phyloP scores from a whole-genome alignment of 2,113 vertebrate species.

The Bagarius yarrelli region DNA sequence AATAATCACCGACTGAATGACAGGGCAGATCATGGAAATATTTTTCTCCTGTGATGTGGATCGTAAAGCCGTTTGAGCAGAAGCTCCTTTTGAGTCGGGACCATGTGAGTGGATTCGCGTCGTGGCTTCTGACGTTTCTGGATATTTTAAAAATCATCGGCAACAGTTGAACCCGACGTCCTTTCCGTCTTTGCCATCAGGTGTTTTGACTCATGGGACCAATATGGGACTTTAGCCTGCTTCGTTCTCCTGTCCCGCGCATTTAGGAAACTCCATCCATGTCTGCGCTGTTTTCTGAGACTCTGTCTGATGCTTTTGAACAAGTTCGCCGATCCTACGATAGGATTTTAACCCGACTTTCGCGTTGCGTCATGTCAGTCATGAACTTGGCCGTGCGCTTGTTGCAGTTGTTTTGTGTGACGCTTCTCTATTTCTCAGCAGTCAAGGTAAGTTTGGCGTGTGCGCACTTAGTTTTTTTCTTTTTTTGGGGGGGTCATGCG shows the following conservation, averaged over 20 bases:
- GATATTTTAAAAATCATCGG: constrained; percentile 72
- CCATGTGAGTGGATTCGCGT: constrained; percentile 69
- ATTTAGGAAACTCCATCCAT: constrained; percentile 60
- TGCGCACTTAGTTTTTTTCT: neutral
- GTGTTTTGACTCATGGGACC: constrained; percentile 59
- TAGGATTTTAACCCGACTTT: constrained; percentile 63
- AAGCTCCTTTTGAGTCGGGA: constrained; percentile 62
- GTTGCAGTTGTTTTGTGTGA: constrained; percentile 75
- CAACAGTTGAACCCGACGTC: constrained; percentile 68
- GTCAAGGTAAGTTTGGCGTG: constrained; percentile 73
- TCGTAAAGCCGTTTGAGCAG: constrained; percentile 61
- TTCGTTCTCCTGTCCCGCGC: constrained; percentile 53
- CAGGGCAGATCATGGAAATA: constrained; percentile 70
- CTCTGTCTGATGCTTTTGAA: constrained; percentile 61
- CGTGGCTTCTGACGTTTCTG: constrained; percentile 73
- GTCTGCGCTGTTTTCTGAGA: constrained; percentile 56
- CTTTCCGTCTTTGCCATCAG: constrained; percentile 44
- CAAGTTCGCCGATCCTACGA: constrained; percentile 62
- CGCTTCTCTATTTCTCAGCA: constrained; percentile 71
- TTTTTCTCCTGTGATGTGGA: constrained; percentile 69
- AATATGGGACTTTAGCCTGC: constrained; percentile 63
- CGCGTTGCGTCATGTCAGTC: constrained; percentile 61
- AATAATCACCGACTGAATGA: constrained; percentile 60
- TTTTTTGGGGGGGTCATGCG: neutral
- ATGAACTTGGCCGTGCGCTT: constrained; percentile 81